A percentile compares a stretch with the other conserved stretches of the same genome.
Evolutionary conservation across 2,888 invertebrate species (phyloP).

Genomic region (Liodrosophila aerea): DNA sequence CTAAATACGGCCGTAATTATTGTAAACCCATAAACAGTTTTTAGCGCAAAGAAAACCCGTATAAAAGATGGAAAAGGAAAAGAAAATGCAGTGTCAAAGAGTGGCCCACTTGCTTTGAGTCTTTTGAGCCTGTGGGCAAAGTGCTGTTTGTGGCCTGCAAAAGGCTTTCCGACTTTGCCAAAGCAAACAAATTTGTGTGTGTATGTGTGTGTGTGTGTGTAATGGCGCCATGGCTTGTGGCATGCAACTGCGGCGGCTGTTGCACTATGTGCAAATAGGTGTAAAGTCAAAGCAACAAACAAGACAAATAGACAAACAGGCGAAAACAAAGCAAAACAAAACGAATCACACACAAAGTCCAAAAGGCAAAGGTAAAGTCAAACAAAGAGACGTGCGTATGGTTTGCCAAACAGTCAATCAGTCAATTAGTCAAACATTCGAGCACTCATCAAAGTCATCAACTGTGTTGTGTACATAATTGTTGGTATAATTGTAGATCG

Average conservation of each 20-base stretch:
- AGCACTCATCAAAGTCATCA: constrained; percentile 47
- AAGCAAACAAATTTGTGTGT: constrained; percentile 62
- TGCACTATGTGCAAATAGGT: constrained; percentile 61
- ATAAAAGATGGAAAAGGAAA: constrained; percentile 9
- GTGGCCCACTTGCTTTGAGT: constrained; percentile 65
- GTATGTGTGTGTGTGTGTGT: background rate
- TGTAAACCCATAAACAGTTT: constrained; percentile 15
- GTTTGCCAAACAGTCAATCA: constrained; percentile 9
- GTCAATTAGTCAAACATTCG: background rate
- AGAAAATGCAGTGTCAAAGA: constrained; percentile 13
- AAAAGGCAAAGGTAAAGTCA: constrained; percentile 29
- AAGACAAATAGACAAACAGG: constrained; percentile 15
- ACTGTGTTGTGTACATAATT: constrained; percentile 53
- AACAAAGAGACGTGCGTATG: constrained; percentile 28
- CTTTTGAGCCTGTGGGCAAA: constrained; percentile 41
- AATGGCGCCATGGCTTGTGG: constrained; percentile 9
- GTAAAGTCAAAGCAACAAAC: constrained; percentile 70
- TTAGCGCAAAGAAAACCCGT: constrained; percentile 1
- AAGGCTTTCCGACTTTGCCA: constrained; percentile 53
- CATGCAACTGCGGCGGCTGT: constrained; percentile 20
- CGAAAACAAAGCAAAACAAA: constrained; percentile 35
- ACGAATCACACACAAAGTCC: constrained; percentile 35
- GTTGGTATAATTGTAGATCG: constrained; percentile 41
- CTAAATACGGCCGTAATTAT: no score
- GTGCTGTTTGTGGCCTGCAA: constrained; percentile 34